Evolutionary conservation across 2,888 invertebrate genomes (phyloP).

Genomic region (Acanthosoma haemorrhoidale): DNA sequence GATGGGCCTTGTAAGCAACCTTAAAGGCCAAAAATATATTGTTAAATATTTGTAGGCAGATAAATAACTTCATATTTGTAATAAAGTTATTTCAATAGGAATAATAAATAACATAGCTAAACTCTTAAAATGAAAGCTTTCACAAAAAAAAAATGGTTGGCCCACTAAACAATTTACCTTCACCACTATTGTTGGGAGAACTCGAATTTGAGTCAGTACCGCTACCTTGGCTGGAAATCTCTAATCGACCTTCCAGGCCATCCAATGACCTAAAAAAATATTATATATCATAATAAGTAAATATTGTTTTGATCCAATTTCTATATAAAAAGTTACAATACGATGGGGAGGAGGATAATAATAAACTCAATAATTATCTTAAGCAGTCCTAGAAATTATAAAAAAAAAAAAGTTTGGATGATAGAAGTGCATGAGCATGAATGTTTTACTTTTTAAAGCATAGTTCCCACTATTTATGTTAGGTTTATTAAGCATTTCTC

Average conservation of each 20-base stretch:
- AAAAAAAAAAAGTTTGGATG: too few relatives aligned
- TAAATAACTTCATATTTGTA: neutral
- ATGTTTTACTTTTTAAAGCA: too few relatives aligned
- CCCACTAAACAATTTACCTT: neutral
- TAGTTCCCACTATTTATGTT: too few relatives aligned
- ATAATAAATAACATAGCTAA: neutral
- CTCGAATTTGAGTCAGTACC: conserved; percentile 39
- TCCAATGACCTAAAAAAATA: conserved; percentile 6
- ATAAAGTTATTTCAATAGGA: neutral
- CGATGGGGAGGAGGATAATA: too few relatives aligned
- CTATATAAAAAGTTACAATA: too few relatives aligned
- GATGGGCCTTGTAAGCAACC: conserved; percentile 17
- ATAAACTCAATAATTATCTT: too few relatives aligned
- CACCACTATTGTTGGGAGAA: conserved; percentile 34
- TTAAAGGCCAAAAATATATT: neutral
- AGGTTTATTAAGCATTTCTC: too few relatives aligned
- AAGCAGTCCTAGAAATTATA: too few relatives aligned
- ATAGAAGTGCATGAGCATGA: too few relatives aligned
- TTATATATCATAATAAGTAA: neutral
- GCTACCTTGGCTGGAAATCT: conserved; percentile 36
- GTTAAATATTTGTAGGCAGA: neutral
- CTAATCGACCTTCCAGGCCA: conserved; percentile 44
- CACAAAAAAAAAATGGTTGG: neutral
- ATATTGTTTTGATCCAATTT: too few relatives aligned
- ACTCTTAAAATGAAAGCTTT: neutral